Base-by-base conservation (phyloP, 2,888 invertebrate species). In the Osedax frankpressi region DNA sequence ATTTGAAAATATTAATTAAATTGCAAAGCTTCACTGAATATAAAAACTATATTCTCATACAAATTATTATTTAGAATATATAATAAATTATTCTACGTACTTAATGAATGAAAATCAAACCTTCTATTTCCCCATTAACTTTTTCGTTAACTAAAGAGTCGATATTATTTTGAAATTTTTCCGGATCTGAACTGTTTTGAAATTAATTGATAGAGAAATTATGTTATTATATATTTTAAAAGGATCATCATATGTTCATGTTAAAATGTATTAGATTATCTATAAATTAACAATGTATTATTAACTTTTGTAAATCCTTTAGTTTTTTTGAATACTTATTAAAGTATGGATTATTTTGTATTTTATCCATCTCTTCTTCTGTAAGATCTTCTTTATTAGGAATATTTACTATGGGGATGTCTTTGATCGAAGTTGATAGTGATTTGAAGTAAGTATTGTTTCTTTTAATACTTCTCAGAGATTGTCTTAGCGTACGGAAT, bases 241-340 rank as follows among this genome's bases (percentile, higher is more conserved):
- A n/a, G n/a, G n/a, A n/a, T n/a, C n/a, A n/a, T n/a, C n/a, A n/a
- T n/a, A n/a, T n/a, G n/a, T n/a, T n/a, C n/a, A n/a, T n/a, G n/a
- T n/a, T n/a, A n/a, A n/a, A n/a, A n/a, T n/a, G n/a, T n/a, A n/a
- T n/a, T n/a, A n/a, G n/a, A n/a, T n/a, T 44, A 11, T 11, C 44
- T 11, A 6, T 44, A 44, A 44, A 44, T 44, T 11, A 11, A 19
- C 19, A 44, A 44, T 11, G 11, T 44, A 6, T 44, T 44, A 44
- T 72, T 74, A 69, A 77, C 77, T 73, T 60, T 73, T 77, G 73
- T 29, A 72, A 29, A 27, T 72, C 69, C 70, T 75, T 75, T 24
- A 83, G 75, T 75, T 82, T 82, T 29, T 78, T 74, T 71, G 78
- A 77, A 75, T 83, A 83, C 76, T 82, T 82, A 28, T 78, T 78